Percentiles rank a stretch among this genome's conserved stretches.
Conservation (phyloP, 2,888 invertebrate genomes). For the Epinotia bilunana region DNA sequence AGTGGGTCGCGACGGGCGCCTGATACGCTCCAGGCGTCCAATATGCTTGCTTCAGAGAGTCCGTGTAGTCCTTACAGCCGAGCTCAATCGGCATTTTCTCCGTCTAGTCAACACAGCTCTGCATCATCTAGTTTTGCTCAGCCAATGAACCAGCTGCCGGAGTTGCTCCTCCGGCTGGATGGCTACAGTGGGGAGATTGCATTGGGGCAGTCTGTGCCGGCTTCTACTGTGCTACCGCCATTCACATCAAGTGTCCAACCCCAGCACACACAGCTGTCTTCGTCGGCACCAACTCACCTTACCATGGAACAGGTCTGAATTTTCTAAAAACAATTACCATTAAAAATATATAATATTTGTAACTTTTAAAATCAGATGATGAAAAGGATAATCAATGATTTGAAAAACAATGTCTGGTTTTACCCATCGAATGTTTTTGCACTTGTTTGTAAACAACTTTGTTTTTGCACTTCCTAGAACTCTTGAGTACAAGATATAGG, state of each 20-base stretch:
- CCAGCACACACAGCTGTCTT: slow-evolving; percentile 88
- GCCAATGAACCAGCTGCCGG: slow-evolving; percentile 82
- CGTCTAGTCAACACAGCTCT: slow-evolving; percentile 87
- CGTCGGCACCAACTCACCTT: slow-evolving; percentile 94
- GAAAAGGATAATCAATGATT: not conserved
- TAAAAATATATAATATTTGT: not conserved
- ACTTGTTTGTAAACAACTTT: slow-evolving; percentile 38
- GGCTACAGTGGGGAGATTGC: slow-evolving; percentile 81
- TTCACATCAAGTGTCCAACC: slow-evolving; percentile 72
- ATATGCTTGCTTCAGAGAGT: slow-evolving; percentile 66
- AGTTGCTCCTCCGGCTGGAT: slow-evolving; percentile 88
- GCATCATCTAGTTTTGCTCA: slow-evolving; percentile 79
- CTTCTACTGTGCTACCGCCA: slow-evolving; percentile 81
- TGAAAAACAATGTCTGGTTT: slow-evolving; percentile 11
- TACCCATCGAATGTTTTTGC: slow-evolving; percentile 21
- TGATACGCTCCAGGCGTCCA: slow-evolving; percentile 60
- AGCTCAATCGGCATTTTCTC: slow-evolving; percentile 85
- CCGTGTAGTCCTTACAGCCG: slow-evolving; percentile 82
- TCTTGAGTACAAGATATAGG: not conserved
- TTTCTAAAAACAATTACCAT: slow-evolving; percentile 5
- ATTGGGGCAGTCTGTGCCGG: slow-evolving; percentile 87
- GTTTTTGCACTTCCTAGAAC: slow-evolving; percentile 12
- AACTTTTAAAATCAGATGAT: not conserved
- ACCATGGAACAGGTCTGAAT: slow-evolving; percentile 87
- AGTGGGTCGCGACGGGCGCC: slow-evolving; percentile 66